Conservation (phyloP, 64 coral and sea anemone species). For the Platygyra sinensis region DNA sequence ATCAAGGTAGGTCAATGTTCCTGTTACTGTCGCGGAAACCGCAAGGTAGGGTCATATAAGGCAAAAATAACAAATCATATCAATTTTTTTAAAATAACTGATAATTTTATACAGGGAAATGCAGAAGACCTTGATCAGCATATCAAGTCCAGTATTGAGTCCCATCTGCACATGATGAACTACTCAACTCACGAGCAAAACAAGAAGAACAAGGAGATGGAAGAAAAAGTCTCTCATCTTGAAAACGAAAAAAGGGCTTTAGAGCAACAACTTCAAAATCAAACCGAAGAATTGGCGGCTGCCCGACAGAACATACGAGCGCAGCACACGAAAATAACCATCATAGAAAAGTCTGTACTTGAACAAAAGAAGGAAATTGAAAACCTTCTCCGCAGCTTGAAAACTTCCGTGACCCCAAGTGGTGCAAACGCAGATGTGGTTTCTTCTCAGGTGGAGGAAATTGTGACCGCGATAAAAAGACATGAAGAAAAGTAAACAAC, state of each 20-base stretch:
- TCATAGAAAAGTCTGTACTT: neutral
- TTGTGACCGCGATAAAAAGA: neutral
- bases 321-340: conserved; percentile 25
- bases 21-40: neutral
- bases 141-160: neutral
- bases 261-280: conserved; percentile 36
- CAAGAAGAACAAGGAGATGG: conserved; percentile 10
- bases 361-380: conserved; percentile 5
- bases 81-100: neutral
- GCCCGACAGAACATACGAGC: conserved; percentile 37
- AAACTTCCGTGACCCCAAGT: neutral
- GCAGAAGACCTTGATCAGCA: neutral
- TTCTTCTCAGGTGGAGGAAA: conserved; percentile 26
- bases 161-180: conserved; percentile 11
- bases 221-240: conserved; percentile 6
- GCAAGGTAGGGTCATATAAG: neutral
- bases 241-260: neutral
- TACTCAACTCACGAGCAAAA: neutral
- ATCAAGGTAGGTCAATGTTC: too few relatives aligned
- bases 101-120: neutral
- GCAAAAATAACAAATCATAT: neutral
- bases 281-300: conserved; percentile 18
- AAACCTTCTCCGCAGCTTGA: neutral
- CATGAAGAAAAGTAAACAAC: neutral
- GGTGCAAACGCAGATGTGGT: neutral